These are phyloP conservation scores for Malurus cyaneus DNA, from an alignment of 2,113 vertebrate genomes.

Conservation along the genomic window DNA sequence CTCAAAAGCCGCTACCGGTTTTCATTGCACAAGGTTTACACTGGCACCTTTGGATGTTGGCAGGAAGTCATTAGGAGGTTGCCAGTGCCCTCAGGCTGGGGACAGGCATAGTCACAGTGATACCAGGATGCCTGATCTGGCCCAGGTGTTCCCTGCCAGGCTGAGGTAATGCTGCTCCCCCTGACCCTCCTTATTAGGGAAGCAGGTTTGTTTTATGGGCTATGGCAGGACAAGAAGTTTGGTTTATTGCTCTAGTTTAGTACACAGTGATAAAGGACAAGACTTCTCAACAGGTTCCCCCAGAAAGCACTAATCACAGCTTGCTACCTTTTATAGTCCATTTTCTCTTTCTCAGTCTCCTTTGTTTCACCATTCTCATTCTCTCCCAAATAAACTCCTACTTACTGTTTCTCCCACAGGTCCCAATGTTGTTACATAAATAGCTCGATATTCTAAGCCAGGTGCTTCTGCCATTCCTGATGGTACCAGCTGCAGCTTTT, in stretches of 20 bases:
- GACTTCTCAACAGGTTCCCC: not conserved
- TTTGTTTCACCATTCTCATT: not conserved
- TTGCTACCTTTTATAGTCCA: not conserved
- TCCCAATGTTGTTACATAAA: not conserved
- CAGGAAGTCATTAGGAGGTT: not conserved
- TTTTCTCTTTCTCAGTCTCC: not conserved
- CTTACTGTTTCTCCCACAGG: not conserved
- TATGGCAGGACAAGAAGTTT: not conserved
- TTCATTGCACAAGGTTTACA: not conserved
- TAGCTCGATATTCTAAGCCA: not conserved
- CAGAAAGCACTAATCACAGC: not conserved
- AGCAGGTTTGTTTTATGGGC: not conserved
- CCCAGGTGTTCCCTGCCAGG: not conserved
- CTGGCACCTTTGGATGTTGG: not conserved
- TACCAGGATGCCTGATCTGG: not conserved
- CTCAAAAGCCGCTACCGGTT: not conserved
- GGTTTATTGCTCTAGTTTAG: not conserved
- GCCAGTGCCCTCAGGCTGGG: not conserved
- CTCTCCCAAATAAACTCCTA: not conserved
- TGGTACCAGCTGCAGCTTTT: not conserved
- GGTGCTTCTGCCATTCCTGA: not conserved
- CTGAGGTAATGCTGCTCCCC: not conserved
- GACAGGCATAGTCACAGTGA: not conserved
- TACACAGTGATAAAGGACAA: not conserved
- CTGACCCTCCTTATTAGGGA: not conserved